phyloP scores from a whole-genome alignment of 1,140 invertebrate species.

The Aradophagus sp. region DNA sequence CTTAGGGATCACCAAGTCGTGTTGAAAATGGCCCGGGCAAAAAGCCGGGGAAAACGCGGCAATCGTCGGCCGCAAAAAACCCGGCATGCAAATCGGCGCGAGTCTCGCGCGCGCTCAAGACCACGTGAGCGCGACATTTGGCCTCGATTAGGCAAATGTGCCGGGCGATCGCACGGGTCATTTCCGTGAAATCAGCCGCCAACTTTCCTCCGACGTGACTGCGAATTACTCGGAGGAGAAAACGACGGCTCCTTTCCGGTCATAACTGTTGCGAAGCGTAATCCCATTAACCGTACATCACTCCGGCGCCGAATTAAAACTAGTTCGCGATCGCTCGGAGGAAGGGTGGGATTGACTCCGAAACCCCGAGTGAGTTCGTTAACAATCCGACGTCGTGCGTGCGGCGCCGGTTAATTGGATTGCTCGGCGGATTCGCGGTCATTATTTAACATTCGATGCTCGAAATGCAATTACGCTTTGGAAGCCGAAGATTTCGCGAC shows the following conservation, averaged over 20 bases:
- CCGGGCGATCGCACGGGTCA: neutral
- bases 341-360: slow-evolving; percentile 7
- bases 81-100: slow-evolving; percentile 17
- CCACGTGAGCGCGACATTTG: neutral
- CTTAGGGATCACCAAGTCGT: slow-evolving; percentile 10
- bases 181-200: neutral
- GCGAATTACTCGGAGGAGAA: neutral
- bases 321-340: slow-evolving; percentile 27
- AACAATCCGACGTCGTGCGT: slow-evolving; percentile 28
- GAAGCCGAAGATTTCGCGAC: neutral
- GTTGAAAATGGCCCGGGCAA: slow-evolving; percentile 3
- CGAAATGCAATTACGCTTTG: slow-evolving; percentile 18
- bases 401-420: slow-evolving; percentile 25
- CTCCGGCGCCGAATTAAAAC: slow-evolving; percentile 43
- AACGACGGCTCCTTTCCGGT: neutral
- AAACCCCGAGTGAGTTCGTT: slow-evolving; percentile 33
- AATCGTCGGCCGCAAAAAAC: slow-evolving; percentile 10
- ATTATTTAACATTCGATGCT: slow-evolving; percentile 28
- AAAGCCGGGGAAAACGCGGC: slow-evolving; percentile 1
- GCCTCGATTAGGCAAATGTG: slow-evolving; percentile 9
- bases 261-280: slow-evolving; percentile 38
- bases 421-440: slow-evolving; percentile 22
- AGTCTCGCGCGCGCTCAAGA: neutral
- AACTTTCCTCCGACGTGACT: neutral
- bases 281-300: slow-evolving; percentile 44